phyloP scores from a whole-genome alignment of 37 sponge, comb jelly and placozoan species.

The Cladorhizidae sp. region DNA sequence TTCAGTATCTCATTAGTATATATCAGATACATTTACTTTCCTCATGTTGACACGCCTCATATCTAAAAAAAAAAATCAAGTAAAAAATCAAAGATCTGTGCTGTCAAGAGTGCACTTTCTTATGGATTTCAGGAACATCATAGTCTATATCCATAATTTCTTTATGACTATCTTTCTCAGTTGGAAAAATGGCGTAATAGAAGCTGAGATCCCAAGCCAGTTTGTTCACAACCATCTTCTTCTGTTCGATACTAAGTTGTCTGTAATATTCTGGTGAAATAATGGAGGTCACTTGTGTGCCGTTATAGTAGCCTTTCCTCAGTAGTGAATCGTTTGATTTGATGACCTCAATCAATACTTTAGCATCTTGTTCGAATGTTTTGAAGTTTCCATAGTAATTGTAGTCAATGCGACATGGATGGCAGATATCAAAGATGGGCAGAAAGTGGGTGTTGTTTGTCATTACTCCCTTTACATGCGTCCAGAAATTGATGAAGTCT shows the following conservation, averaged over 20 bases:
- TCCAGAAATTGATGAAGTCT: slow-evolving; percentile 40
- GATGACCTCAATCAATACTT: slow-evolving; percentile 17
- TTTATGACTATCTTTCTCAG: slow-evolving; percentile 16
- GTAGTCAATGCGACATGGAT: slow-evolving; percentile 29
- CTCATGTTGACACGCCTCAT: no score
- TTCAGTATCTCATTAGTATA: no score
- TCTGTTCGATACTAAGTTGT: neutral
- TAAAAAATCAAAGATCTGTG: no score
- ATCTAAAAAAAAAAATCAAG: no score
- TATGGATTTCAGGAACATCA: neutral
- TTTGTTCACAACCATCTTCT: neutral
- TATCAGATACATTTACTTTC: no score
- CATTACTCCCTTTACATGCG: neutral
- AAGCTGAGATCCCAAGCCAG: slow-evolving; percentile 13
- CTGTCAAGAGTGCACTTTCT: no score
- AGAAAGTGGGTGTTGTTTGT: slow-evolving; percentile 20
- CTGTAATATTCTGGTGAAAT: neutral
- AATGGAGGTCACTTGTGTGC: neutral
- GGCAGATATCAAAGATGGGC: slow-evolving; percentile 21
- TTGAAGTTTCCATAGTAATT: slow-evolving; percentile 50
- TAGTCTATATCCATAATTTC: slow-evolving; percentile 1
- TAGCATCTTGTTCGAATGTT: slow-evolving; percentile 16
- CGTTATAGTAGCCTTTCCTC: neutral
- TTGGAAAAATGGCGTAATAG: slow-evolving; percentile 24
- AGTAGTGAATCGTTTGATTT: neutral